Conservation (phyloP, 2,888 invertebrate genomes). For the Macrosoma leucophasiata region DNA sequence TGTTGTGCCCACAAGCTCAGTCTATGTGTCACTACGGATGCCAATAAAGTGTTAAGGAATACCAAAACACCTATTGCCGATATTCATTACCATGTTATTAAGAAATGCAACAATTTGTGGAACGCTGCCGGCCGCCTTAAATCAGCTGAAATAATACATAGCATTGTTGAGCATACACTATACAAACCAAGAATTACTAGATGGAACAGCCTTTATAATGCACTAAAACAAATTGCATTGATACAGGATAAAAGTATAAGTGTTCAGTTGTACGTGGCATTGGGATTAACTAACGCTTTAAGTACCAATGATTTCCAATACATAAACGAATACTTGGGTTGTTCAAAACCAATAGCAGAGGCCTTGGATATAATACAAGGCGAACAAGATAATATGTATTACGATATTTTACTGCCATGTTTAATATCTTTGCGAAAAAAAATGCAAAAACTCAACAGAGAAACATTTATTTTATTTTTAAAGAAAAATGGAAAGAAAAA, state of each 20-base stretch:
- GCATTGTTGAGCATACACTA: conserved; percentile 22
- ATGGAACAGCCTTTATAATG: conserved; percentile 24
- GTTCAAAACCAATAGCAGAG: conserved; percentile 12
- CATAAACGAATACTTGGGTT: conserved; percentile 10
- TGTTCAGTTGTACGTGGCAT: conserved; percentile 5
- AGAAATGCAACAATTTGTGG: conserved; percentile 19
- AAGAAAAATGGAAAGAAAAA: too few species aligned
- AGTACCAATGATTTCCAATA: conserved; percentile 7
- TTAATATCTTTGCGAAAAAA: conserved; percentile 2
- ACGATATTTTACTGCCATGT: conserved; percentile 1
- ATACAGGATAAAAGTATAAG: conserved; percentile 10
- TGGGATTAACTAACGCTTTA: conserved; percentile 5
- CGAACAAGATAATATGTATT: conserved; percentile 5
- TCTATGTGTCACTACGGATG: conserved; percentile 24
- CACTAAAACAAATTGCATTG: conserved; percentile 16
- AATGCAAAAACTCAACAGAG: neutral
- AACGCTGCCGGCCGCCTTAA: conserved; percentile 15
- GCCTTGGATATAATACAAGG: conserved; percentile 11
- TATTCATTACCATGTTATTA: conserved; percentile 21
- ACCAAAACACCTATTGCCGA: conserved; percentile 12
- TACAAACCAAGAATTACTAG: conserved; percentile 17
- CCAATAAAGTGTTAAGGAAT: conserved; percentile 19
- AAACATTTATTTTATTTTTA: neutral
- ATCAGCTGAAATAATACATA: conserved; percentile 25
- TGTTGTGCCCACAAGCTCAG: conserved; percentile 23